phyloP scores from a whole-genome alignment of 2,113 vertebrate genomes.

The Austrofundulus limnaeus region DNA sequence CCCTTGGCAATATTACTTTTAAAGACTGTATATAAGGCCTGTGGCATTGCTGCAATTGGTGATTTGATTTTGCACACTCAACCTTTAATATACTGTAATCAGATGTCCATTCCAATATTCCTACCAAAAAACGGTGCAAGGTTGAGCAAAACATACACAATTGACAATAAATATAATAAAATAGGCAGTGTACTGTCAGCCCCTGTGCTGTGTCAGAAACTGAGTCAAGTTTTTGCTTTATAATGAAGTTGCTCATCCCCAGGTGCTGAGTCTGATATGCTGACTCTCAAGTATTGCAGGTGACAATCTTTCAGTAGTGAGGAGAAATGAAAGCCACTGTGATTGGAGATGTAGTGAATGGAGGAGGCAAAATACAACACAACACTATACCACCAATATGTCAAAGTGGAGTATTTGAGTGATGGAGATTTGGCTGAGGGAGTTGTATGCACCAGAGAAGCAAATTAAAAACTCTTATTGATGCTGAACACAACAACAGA shows the following conservation, averaged over 20 bases:
- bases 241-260: conserved; percentile 21
- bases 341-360: conserved; percentile 15
- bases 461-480: background rate
- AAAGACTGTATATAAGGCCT: no score
- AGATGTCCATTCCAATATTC: no score
- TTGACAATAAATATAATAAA: conserved; percentile 15
- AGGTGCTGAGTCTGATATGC: conserved; percentile 34
- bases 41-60: no score
- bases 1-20: no score
- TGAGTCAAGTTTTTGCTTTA: conserved; percentile 19
- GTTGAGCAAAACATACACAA: background rate
- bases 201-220: background rate
- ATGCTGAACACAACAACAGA: conserved; percentile 1
- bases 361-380: background rate
- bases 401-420: conserved; percentile 5
- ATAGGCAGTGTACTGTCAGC: background rate
- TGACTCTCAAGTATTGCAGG: conserved; percentile 25
- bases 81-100: no score
- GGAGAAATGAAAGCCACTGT: conserved; percentile 16
- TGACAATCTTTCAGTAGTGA: conserved; percentile 27
- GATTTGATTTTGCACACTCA: no score
- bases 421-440: background rate
- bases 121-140: background rate
- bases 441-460: conserved; percentile 1
- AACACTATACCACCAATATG: conserved; percentile 12